Evolutionary conservation across 92 coral and sea anemone species (phyloP).

Genomic region (Heteractis magnifica): DNA sequence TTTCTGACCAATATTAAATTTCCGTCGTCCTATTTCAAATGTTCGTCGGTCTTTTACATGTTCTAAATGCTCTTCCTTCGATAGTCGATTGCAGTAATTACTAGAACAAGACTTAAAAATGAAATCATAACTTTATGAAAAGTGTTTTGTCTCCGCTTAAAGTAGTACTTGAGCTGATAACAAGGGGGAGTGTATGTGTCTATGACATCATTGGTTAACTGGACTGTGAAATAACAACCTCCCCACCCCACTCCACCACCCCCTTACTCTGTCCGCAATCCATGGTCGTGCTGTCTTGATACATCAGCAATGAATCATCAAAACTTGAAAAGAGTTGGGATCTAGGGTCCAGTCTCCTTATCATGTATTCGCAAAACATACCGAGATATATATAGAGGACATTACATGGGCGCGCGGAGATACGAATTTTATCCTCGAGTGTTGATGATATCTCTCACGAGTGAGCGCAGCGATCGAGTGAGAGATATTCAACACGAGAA

Average conservation of each 20-base stretch:
- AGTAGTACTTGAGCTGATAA: conserved; percentile 1
- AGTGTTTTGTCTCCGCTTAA: conserved; percentile 4
- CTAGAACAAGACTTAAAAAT: conserved; percentile 19
- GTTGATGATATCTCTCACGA: too few species aligned
- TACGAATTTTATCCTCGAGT: too few species aligned
- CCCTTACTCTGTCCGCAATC: too few species aligned
- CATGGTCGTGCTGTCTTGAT: too few species aligned
- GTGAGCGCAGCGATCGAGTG: too few species aligned
- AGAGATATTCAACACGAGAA: too few species aligned
- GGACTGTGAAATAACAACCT: too few species aligned
- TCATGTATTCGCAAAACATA: neutral
- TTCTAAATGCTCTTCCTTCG: conserved; percentile 9
- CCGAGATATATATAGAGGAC: neutral
- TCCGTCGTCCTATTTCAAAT: conserved; percentile 14
- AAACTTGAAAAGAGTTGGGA: neutral
- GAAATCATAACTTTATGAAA: conserved; percentile 5
- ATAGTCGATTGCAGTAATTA: conserved; percentile 20
- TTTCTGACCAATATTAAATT: conserved; percentile 33
- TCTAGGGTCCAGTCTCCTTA: neutral
- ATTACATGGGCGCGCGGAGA: too few species aligned
- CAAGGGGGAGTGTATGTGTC: neutral
- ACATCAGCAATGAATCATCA: neutral
- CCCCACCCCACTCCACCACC: too few species aligned
- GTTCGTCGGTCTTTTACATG: conserved; percentile 30
- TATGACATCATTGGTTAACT: neutral